These are phyloP conservation scores for Macroteleia sp. DNA, from an alignment of 2,888 invertebrate species.

Conservation along the genomic window DNA sequence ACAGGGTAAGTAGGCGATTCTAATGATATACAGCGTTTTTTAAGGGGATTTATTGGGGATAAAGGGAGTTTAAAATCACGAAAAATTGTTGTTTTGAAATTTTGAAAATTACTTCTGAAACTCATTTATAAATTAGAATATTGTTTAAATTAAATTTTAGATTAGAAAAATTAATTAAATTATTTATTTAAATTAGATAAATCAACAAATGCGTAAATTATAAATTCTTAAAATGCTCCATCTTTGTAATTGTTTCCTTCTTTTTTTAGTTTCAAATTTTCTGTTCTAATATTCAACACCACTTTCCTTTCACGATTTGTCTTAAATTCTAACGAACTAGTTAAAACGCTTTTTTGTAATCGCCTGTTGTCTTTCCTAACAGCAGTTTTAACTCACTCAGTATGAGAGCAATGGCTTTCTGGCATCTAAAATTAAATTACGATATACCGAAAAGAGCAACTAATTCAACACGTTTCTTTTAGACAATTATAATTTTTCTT, in stretches of 20 bases:
- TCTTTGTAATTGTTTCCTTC: slow-evolving; percentile 13
- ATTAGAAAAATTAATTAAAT: no score
- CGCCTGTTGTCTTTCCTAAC: not conserved
- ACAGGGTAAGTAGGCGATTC: no score
- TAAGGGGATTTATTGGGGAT: no score
- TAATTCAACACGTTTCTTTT: not conserved
- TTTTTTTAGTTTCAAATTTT: slow-evolving; percentile 2
- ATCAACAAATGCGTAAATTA: not conserved
- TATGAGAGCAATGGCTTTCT: not conserved
- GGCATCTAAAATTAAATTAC: not conserved
- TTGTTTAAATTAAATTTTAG: not conserved
- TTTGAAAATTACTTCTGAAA: not conserved
- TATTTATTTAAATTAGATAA: no score
- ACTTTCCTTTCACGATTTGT: slow-evolving; percentile 1
- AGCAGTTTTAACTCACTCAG: not conserved
- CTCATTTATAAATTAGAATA: not conserved
- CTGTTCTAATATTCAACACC: not conserved
- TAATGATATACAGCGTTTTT: no score
- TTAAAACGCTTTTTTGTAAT: not conserved
- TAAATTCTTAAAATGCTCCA: slow-evolving; percentile 1
- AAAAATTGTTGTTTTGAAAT: no score
- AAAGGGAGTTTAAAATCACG: no score
- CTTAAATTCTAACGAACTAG: slow-evolving; percentile 2
- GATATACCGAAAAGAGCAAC: not conserved
- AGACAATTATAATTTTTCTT: no score